Evolutionary conservation across 2,888 invertebrate genomes (phyloP), one percentile per base, ranked within the genome.

Genomic region (Aphodius sticticus): DNA sequence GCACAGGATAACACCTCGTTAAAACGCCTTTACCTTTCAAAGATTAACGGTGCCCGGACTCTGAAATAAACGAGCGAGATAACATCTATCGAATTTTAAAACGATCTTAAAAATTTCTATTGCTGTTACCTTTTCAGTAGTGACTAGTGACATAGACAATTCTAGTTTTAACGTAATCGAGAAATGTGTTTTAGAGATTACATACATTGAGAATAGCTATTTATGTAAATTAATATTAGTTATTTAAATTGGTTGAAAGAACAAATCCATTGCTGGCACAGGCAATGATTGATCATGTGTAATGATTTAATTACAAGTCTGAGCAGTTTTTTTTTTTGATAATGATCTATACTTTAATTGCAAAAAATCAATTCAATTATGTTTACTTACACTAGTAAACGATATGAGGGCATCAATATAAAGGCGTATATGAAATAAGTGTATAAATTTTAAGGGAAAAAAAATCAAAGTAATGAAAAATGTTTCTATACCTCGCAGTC

Each of bases 11-110:
- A 70, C 70, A 77, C 77, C 26, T 69, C 69, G 77, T 74, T 74
- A 74, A 74, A 74, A 74, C 37, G 74, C 74, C 53, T 74, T 74
- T 36, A 74, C 74, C 74, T 74, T 36, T 74, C 74, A 74, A 16
- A 36, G 74, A 37, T 74, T n/a, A 16, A 26, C 70, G 70, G 70
- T 69, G 12, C 16, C 16, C 37, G 36, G 74, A n/a, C 35, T 36
- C 26, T 74, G 36, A 37, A 74, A 53, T 53, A 53, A 53, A 53
- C 53, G 53, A 12, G 53, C 53, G 53, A 9, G 53, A 53, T 53
- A 53, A 53, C 53, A 53, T 53, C 53, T 53, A 53, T 53, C 12
- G 53, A 53, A 53, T 53, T 53, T 53, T 53, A 53, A 53, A 53
- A 53, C 53, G 53, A 53, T 5, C 53, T 53, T 53, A 53, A 53